phyloP scores from a whole-genome alignment of 2,888 invertebrate genomes.

The Alsophila aescularia region DNA sequence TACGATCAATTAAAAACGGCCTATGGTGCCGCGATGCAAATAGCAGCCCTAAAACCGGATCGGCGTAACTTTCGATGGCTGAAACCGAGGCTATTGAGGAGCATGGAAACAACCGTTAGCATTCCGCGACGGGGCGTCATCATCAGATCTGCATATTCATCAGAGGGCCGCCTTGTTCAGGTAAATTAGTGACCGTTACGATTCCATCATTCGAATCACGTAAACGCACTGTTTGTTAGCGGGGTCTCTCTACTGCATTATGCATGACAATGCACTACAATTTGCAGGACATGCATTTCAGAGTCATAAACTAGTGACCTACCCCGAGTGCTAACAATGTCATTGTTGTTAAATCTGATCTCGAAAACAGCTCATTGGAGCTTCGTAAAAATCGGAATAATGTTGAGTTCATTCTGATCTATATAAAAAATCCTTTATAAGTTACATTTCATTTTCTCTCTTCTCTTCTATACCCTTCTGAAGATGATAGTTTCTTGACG shows the following conservation, averaged over 20 bases:
- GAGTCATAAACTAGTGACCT: constrained; percentile 54
- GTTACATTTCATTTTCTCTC: neutral
- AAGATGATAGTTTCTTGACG: too few species aligned
- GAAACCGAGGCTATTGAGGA: constrained; percentile 35
- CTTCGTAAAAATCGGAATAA: neutral
- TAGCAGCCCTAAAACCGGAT: constrained; percentile 55
- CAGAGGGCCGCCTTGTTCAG: constrained; percentile 56
- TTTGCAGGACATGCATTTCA: constrained; percentile 49
- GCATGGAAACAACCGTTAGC: constrained; percentile 77
- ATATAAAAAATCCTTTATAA: neutral
- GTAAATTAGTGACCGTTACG: constrained; percentile 70
- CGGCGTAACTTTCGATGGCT: constrained; percentile 55
- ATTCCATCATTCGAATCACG: constrained; percentile 64
- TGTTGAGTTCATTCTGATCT: neutral
- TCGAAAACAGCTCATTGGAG: constrained; percentile 17
- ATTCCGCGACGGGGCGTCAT: constrained; percentile 73
- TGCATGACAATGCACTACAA: constrained; percentile 61
- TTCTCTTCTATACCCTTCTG: too few species aligned
- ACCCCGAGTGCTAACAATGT: constrained; percentile 45
- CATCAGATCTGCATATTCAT: constrained; percentile 76
- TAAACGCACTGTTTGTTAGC: constrained; percentile 51
- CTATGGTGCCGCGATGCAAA: constrained; percentile 50
- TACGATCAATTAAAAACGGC: constrained; percentile 32
- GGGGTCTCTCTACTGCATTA: constrained; percentile 56
- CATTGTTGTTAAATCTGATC: constrained; percentile 37